phyloP scores from a whole-genome alignment of 1,140 invertebrate genomes.

The Lasioglossum albipes region DNA sequence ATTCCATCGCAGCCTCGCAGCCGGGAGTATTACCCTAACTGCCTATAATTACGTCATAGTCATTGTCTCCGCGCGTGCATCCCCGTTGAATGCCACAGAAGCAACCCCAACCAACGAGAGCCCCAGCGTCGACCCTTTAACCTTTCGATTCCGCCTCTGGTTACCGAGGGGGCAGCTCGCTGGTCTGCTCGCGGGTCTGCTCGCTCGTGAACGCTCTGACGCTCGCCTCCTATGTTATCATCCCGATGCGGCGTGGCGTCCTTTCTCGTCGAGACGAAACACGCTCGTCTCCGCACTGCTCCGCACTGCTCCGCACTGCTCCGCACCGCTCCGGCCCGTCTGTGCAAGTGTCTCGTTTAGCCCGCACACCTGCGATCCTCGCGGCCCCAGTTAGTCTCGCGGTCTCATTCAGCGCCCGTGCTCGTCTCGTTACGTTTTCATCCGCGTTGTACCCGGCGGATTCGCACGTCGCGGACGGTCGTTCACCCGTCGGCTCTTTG shows the following conservation, averaged over 20 bases:
- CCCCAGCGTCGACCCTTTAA: not conserved
- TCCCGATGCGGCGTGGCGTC: too few species aligned
- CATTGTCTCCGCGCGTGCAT: slow-evolving; percentile 70
- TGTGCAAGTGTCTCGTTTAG: slow-evolving; percentile 4
- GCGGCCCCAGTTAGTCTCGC: not conserved
- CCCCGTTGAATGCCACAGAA: slow-evolving; percentile 58
- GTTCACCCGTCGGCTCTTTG: slow-evolving; percentile 34
- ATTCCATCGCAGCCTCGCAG: slow-evolving; percentile 65
- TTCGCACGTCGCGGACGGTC: slow-evolving; percentile 24
- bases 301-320: too few species aligned
- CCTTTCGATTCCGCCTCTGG: slow-evolving; percentile 3
- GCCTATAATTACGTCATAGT: slow-evolving; percentile 75
- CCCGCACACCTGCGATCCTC: slow-evolving; percentile 27
- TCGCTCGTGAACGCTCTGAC: too few species aligned
- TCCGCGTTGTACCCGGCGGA: slow-evolving; percentile 4
- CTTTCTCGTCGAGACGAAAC: slow-evolving; percentile 1
- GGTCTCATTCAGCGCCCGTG: slow-evolving; percentile 1
- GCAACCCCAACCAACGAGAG: slow-evolving; percentile 46
- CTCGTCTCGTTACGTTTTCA: slow-evolving; percentile 39
- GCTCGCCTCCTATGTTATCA: not conserved
- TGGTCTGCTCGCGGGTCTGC: too few species aligned
- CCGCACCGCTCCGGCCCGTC: not conserved
- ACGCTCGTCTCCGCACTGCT: too few species aligned
- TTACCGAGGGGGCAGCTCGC: not conserved
- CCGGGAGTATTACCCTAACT: slow-evolving; percentile 74